These are phyloP conservation scores for Leptinotarsa tumamoca DNA, from an alignment of 2,888 invertebrate species.

Conservation along the genomic window DNA sequence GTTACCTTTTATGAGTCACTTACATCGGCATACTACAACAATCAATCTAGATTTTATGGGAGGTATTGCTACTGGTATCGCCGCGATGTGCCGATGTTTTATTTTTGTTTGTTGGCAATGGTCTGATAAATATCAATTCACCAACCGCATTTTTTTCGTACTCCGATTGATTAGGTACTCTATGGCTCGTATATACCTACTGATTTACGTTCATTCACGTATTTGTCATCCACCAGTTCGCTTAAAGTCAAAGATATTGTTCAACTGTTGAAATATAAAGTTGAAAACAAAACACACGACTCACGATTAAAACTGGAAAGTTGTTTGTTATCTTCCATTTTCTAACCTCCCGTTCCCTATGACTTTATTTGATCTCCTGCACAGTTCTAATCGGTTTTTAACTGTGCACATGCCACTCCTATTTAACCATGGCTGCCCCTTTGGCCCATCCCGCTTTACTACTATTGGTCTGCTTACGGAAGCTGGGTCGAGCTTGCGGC, in stretches of 20 bases:
- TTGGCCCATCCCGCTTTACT: constrained; percentile 48
- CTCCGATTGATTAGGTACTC: not conserved
- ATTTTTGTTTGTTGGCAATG: constrained; percentile 2
- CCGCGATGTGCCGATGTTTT: constrained; percentile 12
- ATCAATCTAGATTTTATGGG: constrained; percentile 56
- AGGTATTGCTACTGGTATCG: constrained; percentile 25
- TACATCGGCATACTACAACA: constrained; percentile 58
- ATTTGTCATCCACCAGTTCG: constrained; percentile 18
- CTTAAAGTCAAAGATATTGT: not conserved
- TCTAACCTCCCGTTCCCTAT: constrained; percentile 38
- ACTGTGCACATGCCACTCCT: constrained; percentile 59
- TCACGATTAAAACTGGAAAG: constrained; percentile 53
- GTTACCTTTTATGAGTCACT: constrained; percentile 67
- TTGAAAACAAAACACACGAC: constrained; percentile 26
- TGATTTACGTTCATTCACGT: not conserved
- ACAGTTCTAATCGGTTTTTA: constrained; percentile 46
- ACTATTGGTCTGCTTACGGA: constrained; percentile 58
- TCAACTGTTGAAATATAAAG: not conserved
- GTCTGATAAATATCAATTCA: not conserved
- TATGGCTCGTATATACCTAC: not conserved
- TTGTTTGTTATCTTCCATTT: constrained; percentile 53
- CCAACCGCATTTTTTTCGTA: not conserved
- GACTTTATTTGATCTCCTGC: constrained; percentile 29
- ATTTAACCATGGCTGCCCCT: constrained; percentile 62
- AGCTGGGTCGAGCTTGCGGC: constrained; percentile 58